A percentile compares a stretch with the other conserved stretches of the same genome.
Conservation (phyloP, 1,140 invertebrate species). For the Copidosoma floridanum region DNA sequence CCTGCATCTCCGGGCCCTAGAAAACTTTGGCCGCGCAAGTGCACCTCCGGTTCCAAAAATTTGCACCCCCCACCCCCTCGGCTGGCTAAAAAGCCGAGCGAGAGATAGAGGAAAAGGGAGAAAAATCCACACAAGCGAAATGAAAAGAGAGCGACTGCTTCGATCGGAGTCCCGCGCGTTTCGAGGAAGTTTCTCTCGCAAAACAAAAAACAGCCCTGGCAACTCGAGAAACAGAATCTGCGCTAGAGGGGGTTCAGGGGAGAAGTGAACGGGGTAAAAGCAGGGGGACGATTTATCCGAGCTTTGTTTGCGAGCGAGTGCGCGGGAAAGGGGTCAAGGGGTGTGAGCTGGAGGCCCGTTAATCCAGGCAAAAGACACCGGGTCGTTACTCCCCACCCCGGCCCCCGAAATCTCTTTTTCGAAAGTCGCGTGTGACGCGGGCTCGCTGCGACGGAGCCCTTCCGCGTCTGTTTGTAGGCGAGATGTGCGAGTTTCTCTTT, state of each 20-base stretch:
- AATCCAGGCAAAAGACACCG: conserved; percentile 36
- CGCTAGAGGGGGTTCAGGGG: conserved; percentile 5
- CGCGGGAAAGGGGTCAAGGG: conserved; percentile 10
- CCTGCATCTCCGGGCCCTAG: too few species aligned
- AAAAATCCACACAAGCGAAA: background rate
- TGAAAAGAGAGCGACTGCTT: background rate
- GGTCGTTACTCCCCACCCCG: conserved; percentile 32
- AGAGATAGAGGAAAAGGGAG: background rate
- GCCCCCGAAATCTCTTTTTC: too few species aligned
- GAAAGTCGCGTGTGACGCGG: too few species aligned
- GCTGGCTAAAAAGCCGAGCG: too few species aligned
- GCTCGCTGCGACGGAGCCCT: conserved; percentile 6
- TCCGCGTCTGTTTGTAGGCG: conserved; percentile 23
- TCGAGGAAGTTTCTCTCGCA: too few species aligned
- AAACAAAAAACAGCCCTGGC: too few species aligned
- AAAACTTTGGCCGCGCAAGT: conserved; percentile 3
- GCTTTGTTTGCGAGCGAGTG: conserved; percentile 42
- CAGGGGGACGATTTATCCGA: conserved; percentile 41
- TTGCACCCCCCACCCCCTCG: too few species aligned
- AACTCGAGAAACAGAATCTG: conserved; percentile 1
- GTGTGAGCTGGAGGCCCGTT: conserved; percentile 23
- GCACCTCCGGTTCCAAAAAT: too few species aligned
- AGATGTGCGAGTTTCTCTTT: conserved; percentile 10
- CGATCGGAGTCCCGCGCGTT: too few species aligned
- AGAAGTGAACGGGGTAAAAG: conserved; percentile 1